Evolutionary conservation across 2,113 vertebrate genomes (phyloP).

Genomic region (Pelecanoides urinatrix): DNA sequence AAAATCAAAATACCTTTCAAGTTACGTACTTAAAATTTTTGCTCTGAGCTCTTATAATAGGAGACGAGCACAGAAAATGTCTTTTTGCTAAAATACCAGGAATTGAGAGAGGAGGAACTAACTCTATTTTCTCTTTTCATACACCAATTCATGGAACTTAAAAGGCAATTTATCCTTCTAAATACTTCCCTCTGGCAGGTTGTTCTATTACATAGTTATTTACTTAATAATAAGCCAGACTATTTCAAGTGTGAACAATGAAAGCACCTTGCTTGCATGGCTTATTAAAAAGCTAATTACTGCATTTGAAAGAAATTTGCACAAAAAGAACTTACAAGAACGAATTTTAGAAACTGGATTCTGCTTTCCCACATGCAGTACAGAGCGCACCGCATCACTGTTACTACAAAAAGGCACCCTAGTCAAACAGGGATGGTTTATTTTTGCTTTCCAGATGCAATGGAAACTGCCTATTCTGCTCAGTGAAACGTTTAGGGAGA

Average conservation of each 20-base stretch:
- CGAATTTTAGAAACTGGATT: not conserved
- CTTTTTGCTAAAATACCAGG: not conserved
- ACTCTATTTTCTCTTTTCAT: not conserved
- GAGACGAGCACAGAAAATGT: not conserved
- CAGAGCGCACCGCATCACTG: rapidly evolving
- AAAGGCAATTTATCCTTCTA: not conserved
- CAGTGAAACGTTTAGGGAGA: not conserved
- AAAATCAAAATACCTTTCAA: not conserved
- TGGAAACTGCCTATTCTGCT: not conserved
- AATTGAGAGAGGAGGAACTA: not conserved
- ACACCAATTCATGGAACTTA: not conserved
- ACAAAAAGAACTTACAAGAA: not conserved
- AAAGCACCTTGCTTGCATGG: not conserved
- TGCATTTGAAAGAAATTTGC: not conserved
- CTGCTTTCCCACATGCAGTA: not conserved
- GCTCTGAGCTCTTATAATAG: not conserved
- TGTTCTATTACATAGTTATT: not conserved
- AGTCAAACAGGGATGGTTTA: not conserved
- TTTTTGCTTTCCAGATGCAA: not conserved
- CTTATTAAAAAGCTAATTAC: constrained; percentile 14
- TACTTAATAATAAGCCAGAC: constrained; percentile 26
- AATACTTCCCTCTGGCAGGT: not conserved
- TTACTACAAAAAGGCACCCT: too few relatives aligned
- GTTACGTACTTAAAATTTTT: not conserved
- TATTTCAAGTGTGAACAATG: not conserved